A percentile compares a stretch with the other conserved stretches of the same genome.
These are phyloP conservation scores for Andrena haemorrhoa DNA, from an alignment of 2,888 invertebrate genomes.

Conservation along the genomic window DNA sequence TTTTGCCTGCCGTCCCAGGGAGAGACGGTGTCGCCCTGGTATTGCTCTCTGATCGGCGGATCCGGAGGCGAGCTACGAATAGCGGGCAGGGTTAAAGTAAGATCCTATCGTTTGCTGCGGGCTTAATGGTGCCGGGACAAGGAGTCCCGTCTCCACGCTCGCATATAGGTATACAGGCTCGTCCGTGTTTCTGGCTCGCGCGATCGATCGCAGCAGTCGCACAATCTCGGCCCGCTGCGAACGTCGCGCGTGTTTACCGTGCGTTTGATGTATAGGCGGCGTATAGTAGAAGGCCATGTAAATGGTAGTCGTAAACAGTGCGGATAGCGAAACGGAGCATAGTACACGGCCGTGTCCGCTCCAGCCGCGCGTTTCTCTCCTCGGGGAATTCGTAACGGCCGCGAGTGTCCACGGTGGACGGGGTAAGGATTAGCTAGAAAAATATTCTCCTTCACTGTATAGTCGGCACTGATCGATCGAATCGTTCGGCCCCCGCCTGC, in stretches of 20 bases:
- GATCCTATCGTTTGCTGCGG: conserved; percentile 14
- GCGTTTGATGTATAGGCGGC: conserved; percentile 51
- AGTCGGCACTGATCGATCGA: conserved; percentile 58
- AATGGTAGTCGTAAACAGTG: conserved; percentile 41
- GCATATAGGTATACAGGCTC: conserved; percentile 57
- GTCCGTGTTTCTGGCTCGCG: conserved; percentile 56
- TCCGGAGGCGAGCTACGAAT: background rate
- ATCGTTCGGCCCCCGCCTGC: conserved; percentile 56
- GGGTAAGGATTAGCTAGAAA: conserved; percentile 1
- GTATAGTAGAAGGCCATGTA: conserved; percentile 43
- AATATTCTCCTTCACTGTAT: conserved; percentile 24
- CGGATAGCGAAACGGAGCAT: conserved; percentile 20
- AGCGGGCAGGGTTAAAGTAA: no score
- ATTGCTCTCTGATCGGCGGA: background rate
- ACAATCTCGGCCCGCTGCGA: conserved; percentile 62
- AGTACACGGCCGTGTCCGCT: background rate
- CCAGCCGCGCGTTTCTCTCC: background rate
- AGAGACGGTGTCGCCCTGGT: background rate
- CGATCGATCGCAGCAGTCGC: conserved; percentile 68
- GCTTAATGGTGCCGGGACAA: conserved; percentile 52
- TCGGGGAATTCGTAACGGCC: conserved; percentile 6
- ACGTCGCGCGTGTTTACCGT: conserved; percentile 57
- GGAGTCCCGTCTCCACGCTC: conserved; percentile 45
- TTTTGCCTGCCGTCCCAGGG: conserved; percentile 12
- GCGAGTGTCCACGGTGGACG: conserved; percentile 15